A percentile compares a stretch with the other conserved stretches of the same genome.
Evolutionary conservation across 2,797 vertebrate genomes (phyloP).

Genomic region (Emys orbicularis): DNA sequence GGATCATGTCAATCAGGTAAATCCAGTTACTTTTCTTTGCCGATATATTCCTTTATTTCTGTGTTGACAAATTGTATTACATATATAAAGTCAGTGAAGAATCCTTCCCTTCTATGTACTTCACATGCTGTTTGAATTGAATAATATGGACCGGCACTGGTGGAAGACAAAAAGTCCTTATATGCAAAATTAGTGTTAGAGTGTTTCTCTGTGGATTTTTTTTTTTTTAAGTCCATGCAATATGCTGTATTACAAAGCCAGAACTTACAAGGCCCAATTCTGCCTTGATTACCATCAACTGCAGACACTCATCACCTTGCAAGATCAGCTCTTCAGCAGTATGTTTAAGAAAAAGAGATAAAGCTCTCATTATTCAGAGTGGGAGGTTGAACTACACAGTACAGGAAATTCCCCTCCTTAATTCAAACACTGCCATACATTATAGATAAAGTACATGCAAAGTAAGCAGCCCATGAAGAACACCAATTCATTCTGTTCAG

Average conservation of each 20-base stretch:
- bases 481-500: background rate
- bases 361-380: background rate
- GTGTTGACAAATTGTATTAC: background rate
- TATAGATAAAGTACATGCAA: background rate
- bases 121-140: background rate
- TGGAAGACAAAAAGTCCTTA: background rate
- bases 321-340: background rate
- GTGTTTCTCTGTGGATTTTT: background rate
- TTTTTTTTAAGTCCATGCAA: background rate
- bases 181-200: background rate
- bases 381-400: background rate
- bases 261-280: background rate
- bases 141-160: background rate
- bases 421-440: background rate
- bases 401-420: background rate
- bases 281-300: background rate
- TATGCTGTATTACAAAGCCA: background rate
- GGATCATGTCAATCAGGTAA: conserved; percentile 97
- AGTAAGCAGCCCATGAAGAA: background rate
- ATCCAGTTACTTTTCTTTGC: background rate
- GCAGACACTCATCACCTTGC: background rate
- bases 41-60: conserved; percentile 7
- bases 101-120: background rate
- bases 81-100: background rate
- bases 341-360: background rate